These are phyloP conservation scores for Diplolepis rosae DNA, from an alignment of 2,888 invertebrate species.

Conservation along the genomic window DNA sequence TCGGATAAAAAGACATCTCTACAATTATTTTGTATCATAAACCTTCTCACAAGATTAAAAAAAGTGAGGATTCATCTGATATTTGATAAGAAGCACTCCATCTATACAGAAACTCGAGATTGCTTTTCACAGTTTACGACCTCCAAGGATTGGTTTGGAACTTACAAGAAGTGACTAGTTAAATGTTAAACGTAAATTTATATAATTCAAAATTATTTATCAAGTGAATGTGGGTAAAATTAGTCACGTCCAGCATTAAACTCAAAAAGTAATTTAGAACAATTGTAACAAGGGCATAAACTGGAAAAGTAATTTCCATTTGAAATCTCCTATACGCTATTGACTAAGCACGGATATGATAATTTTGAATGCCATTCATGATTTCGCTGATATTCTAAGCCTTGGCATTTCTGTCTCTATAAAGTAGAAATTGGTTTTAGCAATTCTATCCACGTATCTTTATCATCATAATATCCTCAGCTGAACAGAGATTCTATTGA, in stretches of 20 bases:
- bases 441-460: constrained; percentile 7
- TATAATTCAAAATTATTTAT: not conserved
- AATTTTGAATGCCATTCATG: constrained; percentile 25
- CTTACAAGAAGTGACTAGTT: not conserved
- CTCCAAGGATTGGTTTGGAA: not conserved
- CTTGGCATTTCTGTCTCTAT: constrained; percentile 16
- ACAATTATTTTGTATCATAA: too few species aligned
- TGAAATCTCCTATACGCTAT: constrained; percentile 3
- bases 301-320: constrained; percentile 15
- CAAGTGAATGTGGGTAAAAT: too few species aligned
- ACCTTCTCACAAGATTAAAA: not conserved
- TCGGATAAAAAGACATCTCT: too few species aligned
- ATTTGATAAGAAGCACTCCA: not conserved
- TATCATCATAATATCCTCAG: not conserved
- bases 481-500: not conserved
- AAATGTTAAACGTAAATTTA: not conserved
- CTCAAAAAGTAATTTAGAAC: too few species aligned
- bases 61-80: not conserved
- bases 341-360: constrained; percentile 19
- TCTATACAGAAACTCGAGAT: not conserved
- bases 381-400: not conserved
- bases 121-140: not conserved
- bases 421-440: constrained; percentile 23
- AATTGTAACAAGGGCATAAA: not conserved
- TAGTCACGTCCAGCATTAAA: too few species aligned